Conservation (phyloP, 2,888 invertebrate species). For the Strigamia crassipes region DNA sequence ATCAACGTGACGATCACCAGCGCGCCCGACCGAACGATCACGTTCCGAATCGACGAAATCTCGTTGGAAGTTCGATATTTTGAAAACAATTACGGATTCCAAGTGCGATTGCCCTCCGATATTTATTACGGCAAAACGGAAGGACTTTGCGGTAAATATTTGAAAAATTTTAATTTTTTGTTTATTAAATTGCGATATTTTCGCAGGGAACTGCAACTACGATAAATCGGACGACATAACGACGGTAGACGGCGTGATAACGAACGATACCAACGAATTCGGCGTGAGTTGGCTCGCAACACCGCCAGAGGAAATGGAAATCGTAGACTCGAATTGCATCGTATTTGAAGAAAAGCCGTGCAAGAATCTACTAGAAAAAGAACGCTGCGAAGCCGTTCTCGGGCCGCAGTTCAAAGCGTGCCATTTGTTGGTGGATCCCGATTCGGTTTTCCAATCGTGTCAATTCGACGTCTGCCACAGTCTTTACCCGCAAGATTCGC, state of each 20-base stretch:
- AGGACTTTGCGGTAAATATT: slow-evolving; percentile 78
- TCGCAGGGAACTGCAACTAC: slow-evolving; percentile 58
- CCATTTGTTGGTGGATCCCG: slow-evolving; percentile 73
- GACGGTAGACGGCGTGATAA: slow-evolving; percentile 56
- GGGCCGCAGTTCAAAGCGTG: slow-evolving; percentile 67
- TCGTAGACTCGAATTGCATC: slow-evolving; percentile 47
- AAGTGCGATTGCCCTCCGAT: slow-evolving; percentile 72
- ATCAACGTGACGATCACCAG: slow-evolving; percentile 64
- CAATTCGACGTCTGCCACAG: slow-evolving; percentile 69
- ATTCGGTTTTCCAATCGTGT: slow-evolving; percentile 71
- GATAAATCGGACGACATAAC: slow-evolving; percentile 57
- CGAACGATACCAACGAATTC: slow-evolving; percentile 65
- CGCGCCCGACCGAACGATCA: slow-evolving; percentile 68
- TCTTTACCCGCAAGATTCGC: slow-evolving; percentile 61
- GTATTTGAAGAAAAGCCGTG: slow-evolving; percentile 40
- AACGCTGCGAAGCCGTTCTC: slow-evolving; percentile 64
- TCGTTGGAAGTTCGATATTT: slow-evolving; percentile 70
- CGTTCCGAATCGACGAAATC: slow-evolving; percentile 69
- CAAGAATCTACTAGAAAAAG: not conserved
- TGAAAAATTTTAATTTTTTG: not conserved
- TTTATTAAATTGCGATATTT: not conserved
- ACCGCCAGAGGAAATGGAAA: slow-evolving; percentile 50
- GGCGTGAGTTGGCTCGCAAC: slow-evolving; percentile 64
- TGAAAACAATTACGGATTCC: slow-evolving; percentile 60
- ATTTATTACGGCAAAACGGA: slow-evolving; percentile 73